phyloP scores from a whole-genome alignment of 2,888 invertebrate genomes.

The Nasonovia ribisnigri region DNA sequence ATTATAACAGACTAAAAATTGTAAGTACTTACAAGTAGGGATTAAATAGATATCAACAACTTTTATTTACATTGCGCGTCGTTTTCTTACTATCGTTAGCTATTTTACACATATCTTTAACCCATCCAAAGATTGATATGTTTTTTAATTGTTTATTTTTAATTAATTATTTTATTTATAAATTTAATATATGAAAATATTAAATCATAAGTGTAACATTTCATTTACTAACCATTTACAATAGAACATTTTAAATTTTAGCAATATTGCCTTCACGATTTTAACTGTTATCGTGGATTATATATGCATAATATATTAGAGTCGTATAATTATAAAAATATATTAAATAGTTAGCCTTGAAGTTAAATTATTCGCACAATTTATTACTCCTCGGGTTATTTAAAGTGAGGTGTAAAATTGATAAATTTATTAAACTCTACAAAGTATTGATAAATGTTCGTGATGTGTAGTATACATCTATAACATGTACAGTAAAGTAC shows the following conservation, averaged over 20 bases:
- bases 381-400: not conserved
- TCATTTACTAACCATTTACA: not conserved
- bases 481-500: not conserved
- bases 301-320: not conserved
- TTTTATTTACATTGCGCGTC: not conserved
- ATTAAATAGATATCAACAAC: not conserved
- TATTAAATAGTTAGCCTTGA: not conserved
- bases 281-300: not conserved
- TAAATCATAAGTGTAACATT: not conserved
- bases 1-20: not conserved
- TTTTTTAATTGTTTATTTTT: not conserved
- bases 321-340: not conserved
- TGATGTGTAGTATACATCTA: not conserved
- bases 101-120: not conserved
- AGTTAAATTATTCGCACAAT: not conserved
- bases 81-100: not conserved
- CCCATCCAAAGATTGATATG: not conserved
- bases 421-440: constrained; percentile 2
- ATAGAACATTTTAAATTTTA: not conserved
- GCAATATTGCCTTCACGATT: not conserved
- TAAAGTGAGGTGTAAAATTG: not conserved
- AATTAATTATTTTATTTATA: not conserved
- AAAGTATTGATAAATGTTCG: not conserved
- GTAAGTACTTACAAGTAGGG: too few relatives aligned
- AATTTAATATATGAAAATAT: not conserved